phyloP scores from a whole-genome alignment of 2,888 invertebrate species.

The Eugnorisma glareosa region DNA sequence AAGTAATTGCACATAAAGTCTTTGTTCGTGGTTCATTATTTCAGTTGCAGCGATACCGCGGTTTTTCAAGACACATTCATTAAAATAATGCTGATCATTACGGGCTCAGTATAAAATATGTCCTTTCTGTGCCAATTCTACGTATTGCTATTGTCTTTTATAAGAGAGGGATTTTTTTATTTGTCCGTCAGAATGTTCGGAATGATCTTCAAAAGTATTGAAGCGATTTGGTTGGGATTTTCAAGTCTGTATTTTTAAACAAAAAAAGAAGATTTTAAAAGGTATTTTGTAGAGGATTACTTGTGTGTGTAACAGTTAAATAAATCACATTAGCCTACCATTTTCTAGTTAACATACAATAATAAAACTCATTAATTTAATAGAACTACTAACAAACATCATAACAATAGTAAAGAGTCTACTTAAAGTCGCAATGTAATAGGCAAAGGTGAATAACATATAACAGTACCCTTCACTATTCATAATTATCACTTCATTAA shows the following conservation, averaged over 20 bases:
- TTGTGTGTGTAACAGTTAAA: slow-evolving; percentile 10
- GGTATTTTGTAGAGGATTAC: neutral
- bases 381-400: slow-evolving; percentile 17
- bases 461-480: slow-evolving; percentile 38
- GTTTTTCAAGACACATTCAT: slow-evolving; percentile 34
- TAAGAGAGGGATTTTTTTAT: neutral
- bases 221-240: neutral
- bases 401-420: slow-evolving; percentile 28
- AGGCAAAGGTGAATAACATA: slow-evolving; percentile 48
- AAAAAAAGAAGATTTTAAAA: neutral
- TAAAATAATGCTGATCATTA: slow-evolving; percentile 41
- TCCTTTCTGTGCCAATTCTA: slow-evolving; percentile 34
- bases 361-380: slow-evolving; percentile 31
- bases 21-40: slow-evolving; percentile 26
- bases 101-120: slow-evolving; percentile 14
- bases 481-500: slow-evolving; percentile 60
- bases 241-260: neutral
- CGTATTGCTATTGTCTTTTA: neutral
- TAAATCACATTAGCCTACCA: slow-evolving; percentile 10
- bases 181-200: neutral
- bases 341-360: slow-evolving; percentile 34
- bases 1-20: slow-evolving; percentile 41
- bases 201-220: neutral
- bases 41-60: slow-evolving; percentile 15
- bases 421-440: slow-evolving; percentile 28